Conservation (phyloP, 2,797 vertebrate species). For the Alosa sapidissima region DNA sequence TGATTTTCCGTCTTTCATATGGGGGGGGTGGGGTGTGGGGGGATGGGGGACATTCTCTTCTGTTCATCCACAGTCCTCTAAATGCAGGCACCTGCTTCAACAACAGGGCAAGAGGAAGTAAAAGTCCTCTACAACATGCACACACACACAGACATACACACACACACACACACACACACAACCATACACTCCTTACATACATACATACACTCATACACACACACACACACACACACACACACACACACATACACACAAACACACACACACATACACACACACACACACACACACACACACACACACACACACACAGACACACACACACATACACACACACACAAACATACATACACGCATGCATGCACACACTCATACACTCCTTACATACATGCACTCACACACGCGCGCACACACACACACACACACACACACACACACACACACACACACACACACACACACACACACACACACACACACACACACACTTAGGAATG, state of each 20-base stretch:
- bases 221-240: background rate
- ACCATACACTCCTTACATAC: background rate
- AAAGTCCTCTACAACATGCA: background rate
- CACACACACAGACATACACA: background rate
- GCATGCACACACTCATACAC: background rate
- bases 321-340: background rate
- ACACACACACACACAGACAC: no score
- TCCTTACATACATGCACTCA: background rate
- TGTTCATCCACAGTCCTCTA: slow-evolving; percentile 11
- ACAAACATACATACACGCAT: background rate
- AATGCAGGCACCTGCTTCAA: slow-evolving; percentile 51
- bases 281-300: no score
- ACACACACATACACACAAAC: slow-evolving; percentile 28
- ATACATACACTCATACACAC: background rate
- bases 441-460: background rate
- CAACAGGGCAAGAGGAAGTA: slow-evolving; percentile 36
- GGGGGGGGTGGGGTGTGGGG: no score
- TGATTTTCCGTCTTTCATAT: background rate
- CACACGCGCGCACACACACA: no score
- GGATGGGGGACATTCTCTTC: slow-evolving; percentile 4
- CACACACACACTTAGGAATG: slow-evolving; percentile 50
- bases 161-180: background rate
- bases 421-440: no score
- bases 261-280: background rate
- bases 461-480: slow-evolving; percentile 20